phyloP scores from a whole-genome alignment of 2,113 vertebrate genomes.

The Holacanthus passer region DNA sequence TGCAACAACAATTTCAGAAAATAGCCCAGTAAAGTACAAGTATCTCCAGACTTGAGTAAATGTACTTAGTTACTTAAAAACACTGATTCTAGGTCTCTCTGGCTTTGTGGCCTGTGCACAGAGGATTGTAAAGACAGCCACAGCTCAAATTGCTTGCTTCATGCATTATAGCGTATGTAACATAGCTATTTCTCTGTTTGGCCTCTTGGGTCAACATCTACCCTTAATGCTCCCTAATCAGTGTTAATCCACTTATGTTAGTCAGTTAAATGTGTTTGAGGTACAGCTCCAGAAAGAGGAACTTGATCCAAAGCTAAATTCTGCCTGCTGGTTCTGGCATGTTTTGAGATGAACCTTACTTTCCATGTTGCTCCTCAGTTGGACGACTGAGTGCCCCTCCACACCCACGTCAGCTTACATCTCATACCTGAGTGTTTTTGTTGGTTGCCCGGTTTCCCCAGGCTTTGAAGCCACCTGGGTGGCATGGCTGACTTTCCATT shows the following conservation, averaged over 20 bases:
- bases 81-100: background rate
- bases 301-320: background rate
- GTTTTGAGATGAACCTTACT: background rate
- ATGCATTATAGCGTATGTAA: background rate
- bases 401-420: background rate
- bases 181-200: slow-evolving; percentile 1
- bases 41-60: too few species aligned
- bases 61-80: too few species aligned
- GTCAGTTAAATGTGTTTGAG: slow-evolving; percentile 33
- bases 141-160: too few species aligned
- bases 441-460: background rate
- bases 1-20: background rate
- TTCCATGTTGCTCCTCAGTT: background rate
- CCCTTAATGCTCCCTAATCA: slow-evolving; percentile 46
- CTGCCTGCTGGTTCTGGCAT: background rate
- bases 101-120: background rate
- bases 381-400: background rate
- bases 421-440: background rate
- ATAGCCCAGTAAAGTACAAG: background rate
- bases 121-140: background rate
- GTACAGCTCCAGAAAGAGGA: slow-evolving; percentile 29
- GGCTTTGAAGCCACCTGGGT: background rate
- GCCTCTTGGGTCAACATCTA: background rate
- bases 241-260: slow-evolving; percentile 49
- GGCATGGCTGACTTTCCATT: background rate